A percentile compares a stretch with the other conserved stretches of the same genome.
Conservation (phyloP, 2,888 invertebrate genomes). For the Mechanitis messenoides region DNA sequence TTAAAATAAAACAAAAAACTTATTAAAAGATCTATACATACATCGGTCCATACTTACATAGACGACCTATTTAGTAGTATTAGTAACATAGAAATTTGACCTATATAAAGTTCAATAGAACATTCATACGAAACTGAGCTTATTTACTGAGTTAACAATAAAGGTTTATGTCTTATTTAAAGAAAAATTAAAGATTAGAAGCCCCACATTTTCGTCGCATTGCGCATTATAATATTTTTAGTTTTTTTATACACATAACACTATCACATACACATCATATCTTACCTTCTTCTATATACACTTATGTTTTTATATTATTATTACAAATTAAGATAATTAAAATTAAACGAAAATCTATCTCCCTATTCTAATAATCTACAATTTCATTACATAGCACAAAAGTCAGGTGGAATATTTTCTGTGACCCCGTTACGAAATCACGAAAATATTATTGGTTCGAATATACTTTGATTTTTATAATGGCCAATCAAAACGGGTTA, state of each 20-base stretch:
- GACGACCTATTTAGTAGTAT: too few relatives aligned
- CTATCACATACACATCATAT: background rate
- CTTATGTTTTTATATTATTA: constrained; percentile 12
- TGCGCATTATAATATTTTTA: background rate
- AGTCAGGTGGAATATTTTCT: constrained; percentile 12
- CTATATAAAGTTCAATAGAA: background rate
- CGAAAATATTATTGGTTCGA: constrained; percentile 18
- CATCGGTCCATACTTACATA: too few relatives aligned
- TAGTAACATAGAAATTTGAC: background rate
- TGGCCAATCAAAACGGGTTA: constrained; percentile 15
- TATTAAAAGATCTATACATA: too few relatives aligned
- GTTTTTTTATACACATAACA: background rate
- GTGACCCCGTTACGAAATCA: background rate
- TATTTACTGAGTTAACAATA: background rate
- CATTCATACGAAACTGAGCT: background rate
- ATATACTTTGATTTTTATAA: background rate
- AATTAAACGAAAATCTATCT: constrained; percentile 11
- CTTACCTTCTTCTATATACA: constrained; percentile 16
- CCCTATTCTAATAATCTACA: constrained; percentile 13
- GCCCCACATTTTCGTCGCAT: constrained; percentile 1
- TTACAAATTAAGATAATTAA: constrained; percentile 23
- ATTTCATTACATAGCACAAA: constrained; percentile 21
- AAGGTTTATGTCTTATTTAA: constrained; percentile 3
- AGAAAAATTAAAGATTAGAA: constrained; percentile 3
- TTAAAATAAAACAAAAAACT: background rate